These are phyloP conservation scores for Hecatera dysodea DNA, from an alignment of 2,888 invertebrate genomes.

Conservation along the genomic window DNA sequence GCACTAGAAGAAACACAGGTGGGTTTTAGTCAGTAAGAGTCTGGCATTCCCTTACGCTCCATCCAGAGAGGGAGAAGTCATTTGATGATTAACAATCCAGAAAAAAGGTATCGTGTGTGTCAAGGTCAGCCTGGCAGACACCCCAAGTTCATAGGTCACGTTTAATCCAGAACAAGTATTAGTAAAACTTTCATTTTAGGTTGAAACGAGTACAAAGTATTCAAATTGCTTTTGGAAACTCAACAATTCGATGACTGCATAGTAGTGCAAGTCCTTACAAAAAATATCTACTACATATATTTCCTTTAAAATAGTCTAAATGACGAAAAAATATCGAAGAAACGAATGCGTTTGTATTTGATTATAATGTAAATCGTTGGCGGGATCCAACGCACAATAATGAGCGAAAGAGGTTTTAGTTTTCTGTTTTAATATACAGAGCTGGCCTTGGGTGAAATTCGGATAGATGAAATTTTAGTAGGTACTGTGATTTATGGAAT, in stretches of 20 bases:
- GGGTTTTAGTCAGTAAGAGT: no score
- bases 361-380: slow-evolving; percentile 75
- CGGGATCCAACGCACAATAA: slow-evolving; percentile 46
- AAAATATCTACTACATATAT: slow-evolving; percentile 60
- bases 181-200: neutral
- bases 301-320: slow-evolving; percentile 54
- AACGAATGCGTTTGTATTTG: slow-evolving; percentile 62
- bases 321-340: slow-evolving; percentile 52
- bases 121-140: neutral
- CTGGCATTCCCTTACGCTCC: no score
- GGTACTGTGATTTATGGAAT: slow-evolving; percentile 2
- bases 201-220: neutral
- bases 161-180: neutral
- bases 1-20: no score
- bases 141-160: neutral
- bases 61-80: no score
- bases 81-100: no score
- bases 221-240: neutral
- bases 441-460: slow-evolving; percentile 5
- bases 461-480: neutral
- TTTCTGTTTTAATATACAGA: slow-evolving; percentile 42
- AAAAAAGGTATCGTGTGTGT: no score
- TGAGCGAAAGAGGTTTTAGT: slow-evolving; percentile 31
- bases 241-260: neutral
- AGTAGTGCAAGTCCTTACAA: neutral